These are phyloP conservation scores for Scaptomyza tumidula DNA, from an alignment of 2,888 invertebrate species.

Conservation along the genomic window DNA sequence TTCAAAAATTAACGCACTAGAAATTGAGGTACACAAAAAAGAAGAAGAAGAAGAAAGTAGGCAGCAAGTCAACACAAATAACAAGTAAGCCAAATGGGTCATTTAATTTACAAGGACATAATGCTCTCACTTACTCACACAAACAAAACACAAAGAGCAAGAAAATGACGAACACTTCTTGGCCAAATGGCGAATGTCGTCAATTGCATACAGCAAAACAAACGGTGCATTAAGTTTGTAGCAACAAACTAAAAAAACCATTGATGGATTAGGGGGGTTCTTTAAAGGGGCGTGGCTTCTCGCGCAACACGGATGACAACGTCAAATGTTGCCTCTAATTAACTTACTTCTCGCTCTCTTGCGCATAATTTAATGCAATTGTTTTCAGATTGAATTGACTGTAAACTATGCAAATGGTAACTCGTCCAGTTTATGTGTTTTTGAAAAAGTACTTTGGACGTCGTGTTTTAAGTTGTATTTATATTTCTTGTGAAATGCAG, in stretches of 20 bases:
- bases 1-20: constrained; percentile 54
- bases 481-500: constrained; percentile 3
- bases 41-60: constrained; percentile 10
- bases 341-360: constrained; percentile 74
- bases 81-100: constrained; percentile 18
- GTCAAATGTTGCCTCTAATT: constrained; percentile 61
- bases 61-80: neutral
- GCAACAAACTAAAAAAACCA: constrained; percentile 9
- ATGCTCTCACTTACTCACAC: constrained; percentile 12
- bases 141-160: neutral
- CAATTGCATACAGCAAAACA: constrained; percentile 43
- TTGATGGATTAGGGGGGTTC: neutral
- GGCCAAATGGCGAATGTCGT: constrained; percentile 26
- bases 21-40: constrained; percentile 32
- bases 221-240: constrained; percentile 21
- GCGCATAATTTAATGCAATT: constrained; percentile 77
- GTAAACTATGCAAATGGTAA: constrained; percentile 7
- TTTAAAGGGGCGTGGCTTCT: neutral
- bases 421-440: neutral
- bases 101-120: constrained; percentile 31
- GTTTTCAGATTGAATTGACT: constrained; percentile 63
- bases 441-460: neutral
- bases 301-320: constrained; percentile 39
- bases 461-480: constrained; percentile 32
- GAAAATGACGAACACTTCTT: neutral